A percentile compares a stretch with the other conserved stretches of the same genome.
These are phyloP conservation scores for Seison nebaliae DNA, from an alignment of 1,140 invertebrate genomes.

Conservation along the genomic window DNA sequence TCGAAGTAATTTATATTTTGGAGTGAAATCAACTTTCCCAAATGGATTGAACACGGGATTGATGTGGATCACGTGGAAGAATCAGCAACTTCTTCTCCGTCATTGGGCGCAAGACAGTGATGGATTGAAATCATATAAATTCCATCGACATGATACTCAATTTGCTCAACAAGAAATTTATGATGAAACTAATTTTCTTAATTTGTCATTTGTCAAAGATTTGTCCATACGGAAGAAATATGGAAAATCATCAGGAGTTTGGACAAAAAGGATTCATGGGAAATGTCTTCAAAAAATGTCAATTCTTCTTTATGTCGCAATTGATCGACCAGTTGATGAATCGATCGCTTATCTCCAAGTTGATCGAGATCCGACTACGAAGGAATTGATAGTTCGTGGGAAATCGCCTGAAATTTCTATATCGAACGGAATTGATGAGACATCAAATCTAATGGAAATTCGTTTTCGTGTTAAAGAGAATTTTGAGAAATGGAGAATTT, in stretches of 20 bases:
- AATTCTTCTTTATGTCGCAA: no score
- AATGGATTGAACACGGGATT: slow-evolving; percentile 38
- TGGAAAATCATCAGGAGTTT: slow-evolving; percentile 57
- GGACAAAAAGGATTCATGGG: slow-evolving; percentile 55
- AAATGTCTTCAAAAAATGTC: no score
- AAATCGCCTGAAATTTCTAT: no score
- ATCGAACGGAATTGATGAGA: no score
- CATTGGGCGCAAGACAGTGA: slow-evolving; percentile 80
- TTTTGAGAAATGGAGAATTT: no score
- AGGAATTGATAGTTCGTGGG: no score
- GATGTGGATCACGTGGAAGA: slow-evolving; percentile 97
- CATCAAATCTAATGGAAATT: no score
- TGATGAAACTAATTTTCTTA: slow-evolving; percentile 45
- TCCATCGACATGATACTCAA: slow-evolving; percentile 58
- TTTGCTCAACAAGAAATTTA: slow-evolving; percentile 71
- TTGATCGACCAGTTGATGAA: no score
- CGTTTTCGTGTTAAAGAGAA: no score
- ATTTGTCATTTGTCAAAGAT: slow-evolving; percentile 51
- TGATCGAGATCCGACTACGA: no score
- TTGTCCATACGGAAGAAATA: no score
- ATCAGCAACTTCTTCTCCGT: slow-evolving; percentile 33
- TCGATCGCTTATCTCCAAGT: no score
- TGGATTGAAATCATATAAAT: slow-evolving; percentile 54
- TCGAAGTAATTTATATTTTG: slow-evolving; percentile 44
- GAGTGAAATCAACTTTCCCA: slow-evolving; percentile 59